Conservation (phyloP, 2,888 invertebrate genomes). For the Drepana falcataria region DNA sequence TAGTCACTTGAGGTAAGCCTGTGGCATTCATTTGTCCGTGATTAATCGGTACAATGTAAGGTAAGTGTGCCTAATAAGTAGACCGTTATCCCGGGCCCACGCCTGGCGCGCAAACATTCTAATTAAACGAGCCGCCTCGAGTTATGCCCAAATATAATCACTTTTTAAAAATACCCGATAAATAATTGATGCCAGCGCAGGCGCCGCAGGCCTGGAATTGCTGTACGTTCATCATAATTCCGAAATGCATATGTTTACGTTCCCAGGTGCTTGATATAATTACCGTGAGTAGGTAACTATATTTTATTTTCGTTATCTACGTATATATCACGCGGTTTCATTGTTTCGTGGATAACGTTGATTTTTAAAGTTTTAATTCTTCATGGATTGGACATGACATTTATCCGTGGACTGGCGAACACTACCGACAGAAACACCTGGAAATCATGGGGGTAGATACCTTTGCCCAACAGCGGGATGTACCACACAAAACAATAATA, state of each 20-base stretch:
- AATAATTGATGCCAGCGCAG: slow-evolving; percentile 27
- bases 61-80: slow-evolving; percentile 45
- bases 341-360: too few species aligned
- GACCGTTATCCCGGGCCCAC: slow-evolving; percentile 58
- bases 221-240: background rate
- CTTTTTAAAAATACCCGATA: slow-evolving; percentile 27
- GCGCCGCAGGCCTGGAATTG: slow-evolving; percentile 9
- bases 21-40: slow-evolving; percentile 33
- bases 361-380: too few species aligned
- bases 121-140: slow-evolving; percentile 49
- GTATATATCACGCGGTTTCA: too few species aligned
- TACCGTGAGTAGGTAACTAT: background rate
- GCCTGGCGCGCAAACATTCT: slow-evolving; percentile 43
- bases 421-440: too few species aligned
- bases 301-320: too few species aligned
- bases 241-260: background rate
- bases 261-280: background rate
- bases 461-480: too few species aligned
- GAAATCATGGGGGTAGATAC: too few species aligned
- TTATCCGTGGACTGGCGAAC: too few species aligned
- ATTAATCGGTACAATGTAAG: slow-evolving; percentile 48
- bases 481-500: too few species aligned
- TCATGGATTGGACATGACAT: too few species aligned
- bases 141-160: slow-evolving; percentile 28
- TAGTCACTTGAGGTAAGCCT: slow-evolving; percentile 22